A percentile compares a stretch with the other conserved stretches of the same genome.
Evolutionary conservation across 2,797 vertebrate species (phyloP).

Genomic region (Falco peregrinus): DNA sequence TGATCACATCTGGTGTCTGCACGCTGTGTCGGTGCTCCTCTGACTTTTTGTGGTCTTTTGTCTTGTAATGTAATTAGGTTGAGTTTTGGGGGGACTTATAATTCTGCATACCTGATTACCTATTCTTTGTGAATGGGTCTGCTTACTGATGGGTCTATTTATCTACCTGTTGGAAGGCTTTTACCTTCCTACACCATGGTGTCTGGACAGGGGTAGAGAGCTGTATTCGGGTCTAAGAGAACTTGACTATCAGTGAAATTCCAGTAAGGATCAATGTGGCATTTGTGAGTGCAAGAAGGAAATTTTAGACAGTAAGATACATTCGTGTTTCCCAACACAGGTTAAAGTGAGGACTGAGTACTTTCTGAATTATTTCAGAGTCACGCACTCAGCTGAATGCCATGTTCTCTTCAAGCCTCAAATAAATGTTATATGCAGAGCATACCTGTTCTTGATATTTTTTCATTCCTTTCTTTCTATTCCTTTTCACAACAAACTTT

Average conservation of each 20-base stretch:
- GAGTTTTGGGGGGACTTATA: background rate
- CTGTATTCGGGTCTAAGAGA: background rate
- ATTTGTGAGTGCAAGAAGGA: background rate
- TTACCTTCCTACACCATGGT: background rate
- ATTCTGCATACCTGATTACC: background rate
- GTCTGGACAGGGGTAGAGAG: background rate
- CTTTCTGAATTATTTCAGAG: conserved; percentile 19
- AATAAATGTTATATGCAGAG: background rate
- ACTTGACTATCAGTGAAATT: background rate
- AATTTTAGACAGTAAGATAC: background rate
- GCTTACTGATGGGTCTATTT: background rate
- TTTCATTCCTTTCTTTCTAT: background rate
- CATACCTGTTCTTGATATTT: background rate
- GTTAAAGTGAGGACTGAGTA: conserved; percentile 24
- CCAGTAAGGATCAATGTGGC: background rate
- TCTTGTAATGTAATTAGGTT: background rate
- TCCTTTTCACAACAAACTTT: conserved; percentile 14
- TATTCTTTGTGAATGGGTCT: background rate
- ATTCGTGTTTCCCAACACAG: background rate
- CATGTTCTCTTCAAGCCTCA: background rate
- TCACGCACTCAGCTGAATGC: background rate
- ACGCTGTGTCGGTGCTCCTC: background rate
- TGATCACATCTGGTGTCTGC: background rate
- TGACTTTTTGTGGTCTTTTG: background rate
- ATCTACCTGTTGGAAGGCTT: background rate